These are phyloP conservation scores for Pogonognathellus flavescens DNA, from an alignment of 1,140 invertebrate species.

Conservation along the genomic window DNA sequence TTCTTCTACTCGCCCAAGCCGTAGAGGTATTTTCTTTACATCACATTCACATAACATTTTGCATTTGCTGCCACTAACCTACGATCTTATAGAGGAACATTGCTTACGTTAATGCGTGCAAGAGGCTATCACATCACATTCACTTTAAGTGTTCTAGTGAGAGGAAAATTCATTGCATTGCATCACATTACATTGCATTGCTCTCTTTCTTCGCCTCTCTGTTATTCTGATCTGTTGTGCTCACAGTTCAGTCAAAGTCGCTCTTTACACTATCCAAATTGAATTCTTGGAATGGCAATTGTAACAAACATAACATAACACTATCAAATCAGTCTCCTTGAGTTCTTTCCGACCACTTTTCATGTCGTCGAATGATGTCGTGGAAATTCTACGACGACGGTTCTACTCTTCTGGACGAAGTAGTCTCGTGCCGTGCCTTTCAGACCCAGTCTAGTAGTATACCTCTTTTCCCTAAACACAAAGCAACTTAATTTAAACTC, in stretches of 20 bases:
- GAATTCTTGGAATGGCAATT: slow-evolving; percentile 13
- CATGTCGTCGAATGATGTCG: slow-evolving; percentile 1
- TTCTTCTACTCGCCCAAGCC: no score
- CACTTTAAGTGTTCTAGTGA: slow-evolving; percentile 46
- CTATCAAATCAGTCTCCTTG: slow-evolving; percentile 7
- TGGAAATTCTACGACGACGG: background rate
- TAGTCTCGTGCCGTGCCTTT: background rate
- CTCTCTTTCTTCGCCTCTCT: slow-evolving; percentile 17
- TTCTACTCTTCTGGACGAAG: background rate
- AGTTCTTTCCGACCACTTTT: slow-evolving; percentile 2
- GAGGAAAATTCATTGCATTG: slow-evolving; percentile 43
- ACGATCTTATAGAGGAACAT: slow-evolving; percentile 20
- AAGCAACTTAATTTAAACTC: background rate
- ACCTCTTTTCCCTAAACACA: no score
- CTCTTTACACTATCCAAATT: slow-evolving; percentile 19
- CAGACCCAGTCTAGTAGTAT: no score
- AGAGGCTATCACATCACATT: slow-evolving; percentile 37
- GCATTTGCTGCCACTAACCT: slow-evolving; percentile 27
- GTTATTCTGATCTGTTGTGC: slow-evolving; percentile 14
- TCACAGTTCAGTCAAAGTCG: slow-evolving; percentile 1
- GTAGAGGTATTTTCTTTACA: slow-evolving; percentile 36
- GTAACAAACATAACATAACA: slow-evolving; percentile 32
- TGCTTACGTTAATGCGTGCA: slow-evolving; percentile 23
- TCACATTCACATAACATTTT: slow-evolving; percentile 37
- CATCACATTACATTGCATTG: slow-evolving; percentile 31